Evolutionary conservation across 2,888 invertebrate genomes (phyloP), one percentile per base, ranked within the genome.

Genomic region (Neuroscelio doddi): DNA sequence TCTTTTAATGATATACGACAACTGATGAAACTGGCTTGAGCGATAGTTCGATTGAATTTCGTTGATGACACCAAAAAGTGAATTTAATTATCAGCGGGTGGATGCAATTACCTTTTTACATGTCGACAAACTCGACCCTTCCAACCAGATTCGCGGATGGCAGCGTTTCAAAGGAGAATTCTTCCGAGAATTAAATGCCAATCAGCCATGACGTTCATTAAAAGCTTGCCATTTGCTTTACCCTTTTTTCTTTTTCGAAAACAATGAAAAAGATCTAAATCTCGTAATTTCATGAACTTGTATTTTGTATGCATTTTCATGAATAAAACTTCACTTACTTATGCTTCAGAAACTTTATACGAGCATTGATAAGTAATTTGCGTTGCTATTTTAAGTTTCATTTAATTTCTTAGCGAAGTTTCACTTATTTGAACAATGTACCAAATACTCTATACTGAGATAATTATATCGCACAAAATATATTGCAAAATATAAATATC

Each of bases 61-160:
- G 15, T 15, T 29, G 55, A 41, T 68, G 64, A 67, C 56, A 68
- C 74, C 70, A 75, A 79, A 79, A 78, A 79, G 75, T 72, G 64
- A 68, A 73, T 78, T 80, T 76, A 77, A 80, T 80, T 80, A 80
- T 78, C 74, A 71, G 56, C 51, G 38, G 68, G 53, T 34, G 65
- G 71, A 74, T 75, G 78, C 79, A 80, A 81, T 81, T 80, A 79
- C 77, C 75, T 80, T 80, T 80, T 80, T 80, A 73, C 70, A 59
- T 61, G 53, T 29, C 61, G 29, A 36, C 56, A 59, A 63, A 46
- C 64, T 63, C 32, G 29, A 51, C 52, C 49, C 50, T 49, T 8
- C 30, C 39, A 30, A 34, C 29, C 38, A 29, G 44, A 58, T 58
- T 61, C 41, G 47, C 30, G 12, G 49, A 38, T 8, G 34, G 45